Evolutionary conservation across 2,888 invertebrate species (phyloP).

Genomic region (Aproaerema taeniolella): DNA sequence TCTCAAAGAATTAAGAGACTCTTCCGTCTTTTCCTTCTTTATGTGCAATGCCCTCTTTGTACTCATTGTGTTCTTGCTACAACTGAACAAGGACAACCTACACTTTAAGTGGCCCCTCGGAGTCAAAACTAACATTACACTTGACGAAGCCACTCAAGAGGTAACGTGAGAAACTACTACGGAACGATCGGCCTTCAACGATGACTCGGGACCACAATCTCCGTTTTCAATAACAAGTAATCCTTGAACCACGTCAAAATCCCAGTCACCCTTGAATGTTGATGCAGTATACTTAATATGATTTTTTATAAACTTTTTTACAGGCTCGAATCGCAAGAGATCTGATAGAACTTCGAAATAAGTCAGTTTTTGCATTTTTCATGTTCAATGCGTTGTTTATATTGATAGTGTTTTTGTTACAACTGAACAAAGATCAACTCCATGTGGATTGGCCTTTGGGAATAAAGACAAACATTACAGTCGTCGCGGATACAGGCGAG

Average conservation of each 20-base stretch:
- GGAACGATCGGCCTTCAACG: conserved; percentile 65
- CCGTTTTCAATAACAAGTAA: conserved; percentile 18
- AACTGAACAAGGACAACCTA: conserved; percentile 97
- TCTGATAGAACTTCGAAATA: conserved; percentile 96
- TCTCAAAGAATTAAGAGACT: conserved; percentile 95
- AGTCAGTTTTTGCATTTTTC: conserved; percentile 98
- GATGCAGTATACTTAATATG: conserved; percentile 53
- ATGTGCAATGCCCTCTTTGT: conserved; percentile 99
- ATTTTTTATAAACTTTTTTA: conserved; percentile 72
- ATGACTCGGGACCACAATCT: conserved; percentile 52
- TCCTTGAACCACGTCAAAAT: conserved; percentile 31
- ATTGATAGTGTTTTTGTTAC: conserved; percentile 98
- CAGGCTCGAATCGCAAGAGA: conserved; percentile 93
- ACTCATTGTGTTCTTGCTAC: conserved; percentile 98
- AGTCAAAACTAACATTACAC: conserved; percentile 95
- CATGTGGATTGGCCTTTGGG: conserved; percentile 98
- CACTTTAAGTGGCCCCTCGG: conserved; percentile 98
- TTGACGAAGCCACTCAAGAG: conserved; percentile 93
- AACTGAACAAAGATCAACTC: conserved; percentile 98
- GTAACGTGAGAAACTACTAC: conserved; percentile 81
- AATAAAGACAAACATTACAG: conserved; percentile 96
- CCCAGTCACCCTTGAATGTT: conserved; percentile 78
- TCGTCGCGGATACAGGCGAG: conserved; percentile 95
- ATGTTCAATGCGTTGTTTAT: conserved; percentile 99
- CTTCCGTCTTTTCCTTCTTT: conserved; percentile 97